These are phyloP conservation scores for Eristalis arbustorum DNA, from an alignment of 2,888 invertebrate genomes.

Conservation along the genomic window DNA sequence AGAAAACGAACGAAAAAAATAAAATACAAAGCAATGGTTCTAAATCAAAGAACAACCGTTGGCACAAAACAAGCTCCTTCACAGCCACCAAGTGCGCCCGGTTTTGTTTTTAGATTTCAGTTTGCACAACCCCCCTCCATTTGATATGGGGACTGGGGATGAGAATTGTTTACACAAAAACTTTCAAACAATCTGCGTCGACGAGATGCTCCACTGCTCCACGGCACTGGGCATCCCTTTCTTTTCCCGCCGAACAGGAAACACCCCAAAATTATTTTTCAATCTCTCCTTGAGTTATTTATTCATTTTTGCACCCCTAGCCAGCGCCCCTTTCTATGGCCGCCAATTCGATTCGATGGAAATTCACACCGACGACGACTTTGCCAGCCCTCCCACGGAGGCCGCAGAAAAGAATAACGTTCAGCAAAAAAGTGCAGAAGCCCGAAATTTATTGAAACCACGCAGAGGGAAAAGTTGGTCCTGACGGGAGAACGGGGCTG, in stretches of 20 bases:
- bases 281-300: neutral
- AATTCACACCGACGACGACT: neutral
- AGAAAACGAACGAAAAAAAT: neutral
- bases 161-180: neutral
- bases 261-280: neutral
- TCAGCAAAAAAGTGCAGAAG: neutral
- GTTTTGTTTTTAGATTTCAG: neutral
- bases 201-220: neutral
- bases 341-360: neutral
- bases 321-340: neutral
- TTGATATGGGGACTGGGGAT: neutral
- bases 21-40: neutral
- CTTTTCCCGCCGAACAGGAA: neutral
- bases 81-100: neutral
- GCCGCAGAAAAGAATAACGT: neutral
- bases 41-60: neutral
- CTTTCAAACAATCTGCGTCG: neutral
- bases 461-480: neutral
- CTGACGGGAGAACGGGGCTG: too few relatives aligned
- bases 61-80: neutral
- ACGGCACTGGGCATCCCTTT: neutral
- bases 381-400: neutral
- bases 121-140: neutral
- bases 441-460: neutral
- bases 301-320: neutral